Evolutionary conservation across 2,888 invertebrate genomes (phyloP).

Genomic region (Nowickia ferox): DNA sequence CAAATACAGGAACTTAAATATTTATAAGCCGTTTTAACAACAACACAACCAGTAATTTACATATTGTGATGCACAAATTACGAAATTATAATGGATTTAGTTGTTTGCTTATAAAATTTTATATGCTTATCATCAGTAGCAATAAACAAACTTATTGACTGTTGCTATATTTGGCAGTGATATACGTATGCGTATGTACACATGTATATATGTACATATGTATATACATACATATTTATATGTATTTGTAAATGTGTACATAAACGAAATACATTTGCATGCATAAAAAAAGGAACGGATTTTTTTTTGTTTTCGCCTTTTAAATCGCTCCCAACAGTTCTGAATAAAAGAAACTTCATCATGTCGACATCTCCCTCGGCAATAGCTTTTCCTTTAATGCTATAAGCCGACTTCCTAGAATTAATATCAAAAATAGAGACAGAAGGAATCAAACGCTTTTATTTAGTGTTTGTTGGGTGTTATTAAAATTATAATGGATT

Average conservation of each 20-base stretch:
- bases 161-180: conserved; percentile 17
- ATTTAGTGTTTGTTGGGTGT: not conserved
- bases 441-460: not conserved
- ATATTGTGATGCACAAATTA: conserved; percentile 67
- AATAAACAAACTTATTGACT: conserved; percentile 68
- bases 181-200: not conserved
- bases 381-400: too few relatives aligned
- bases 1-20: conserved; percentile 12
- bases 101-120: conserved; percentile 68
- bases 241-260: not conserved
- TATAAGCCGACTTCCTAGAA: too few relatives aligned
- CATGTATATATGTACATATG: not conserved
- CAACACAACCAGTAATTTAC: conserved; percentile 46
- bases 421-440: too few relatives aligned
- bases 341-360: too few relatives aligned
- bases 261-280: not conserved
- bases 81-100: conserved; percentile 68
- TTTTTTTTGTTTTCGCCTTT: not conserved
- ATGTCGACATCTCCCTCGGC: too few relatives aligned
- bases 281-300: not conserved
- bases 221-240: not conserved
- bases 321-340: not conserved
- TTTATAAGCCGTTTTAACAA: conserved; percentile 41
- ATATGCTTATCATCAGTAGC: conserved; percentile 67
- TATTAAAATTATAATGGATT: not conserved